phyloP scores from a whole-genome alignment of 2,797 vertebrate species.

The Perodicticus potto region DNA sequence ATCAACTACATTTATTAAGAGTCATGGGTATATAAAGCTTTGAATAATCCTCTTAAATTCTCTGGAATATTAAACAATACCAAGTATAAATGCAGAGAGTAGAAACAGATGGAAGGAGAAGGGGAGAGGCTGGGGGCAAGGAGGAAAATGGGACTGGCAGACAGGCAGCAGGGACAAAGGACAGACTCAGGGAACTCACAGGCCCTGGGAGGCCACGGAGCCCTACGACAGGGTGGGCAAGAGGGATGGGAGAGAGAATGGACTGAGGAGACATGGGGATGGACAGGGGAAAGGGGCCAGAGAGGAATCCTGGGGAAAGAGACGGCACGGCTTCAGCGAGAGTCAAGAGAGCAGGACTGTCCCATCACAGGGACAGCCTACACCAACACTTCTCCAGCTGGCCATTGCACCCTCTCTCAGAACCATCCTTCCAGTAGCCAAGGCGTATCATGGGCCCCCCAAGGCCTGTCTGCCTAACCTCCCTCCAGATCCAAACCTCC shows the following conservation, averaged over 20 bases:
- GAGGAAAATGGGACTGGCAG: not conserved
- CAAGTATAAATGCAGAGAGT: not conserved
- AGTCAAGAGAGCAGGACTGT: too few relatives aligned
- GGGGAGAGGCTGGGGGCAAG: not conserved
- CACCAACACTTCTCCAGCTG: not conserved
- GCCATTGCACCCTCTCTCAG: too few relatives aligned
- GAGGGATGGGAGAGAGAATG: not conserved
- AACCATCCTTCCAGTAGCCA: not conserved
- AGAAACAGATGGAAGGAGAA: constrained; percentile 10
- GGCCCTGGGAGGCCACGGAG: not conserved
- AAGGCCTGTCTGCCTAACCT: not conserved
- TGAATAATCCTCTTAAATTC: constrained; percentile 5
- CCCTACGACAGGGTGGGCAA: not conserved
- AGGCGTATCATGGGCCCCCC: too few relatives aligned
- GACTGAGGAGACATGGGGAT: not conserved
- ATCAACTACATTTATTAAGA: constrained; percentile 32
- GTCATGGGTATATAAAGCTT: not conserved
- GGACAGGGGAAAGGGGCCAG: not conserved
- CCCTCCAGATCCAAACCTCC: not conserved
- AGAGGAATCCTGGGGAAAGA: not conserved
- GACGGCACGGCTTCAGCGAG: not conserved
- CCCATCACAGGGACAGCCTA: not conserved
- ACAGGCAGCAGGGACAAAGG: not conserved
- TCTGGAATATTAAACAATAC: not conserved
- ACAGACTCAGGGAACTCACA: too few relatives aligned